phyloP scores from a whole-genome alignment of 1,140 invertebrate genomes.

The Drosophila kanapiae region DNA sequence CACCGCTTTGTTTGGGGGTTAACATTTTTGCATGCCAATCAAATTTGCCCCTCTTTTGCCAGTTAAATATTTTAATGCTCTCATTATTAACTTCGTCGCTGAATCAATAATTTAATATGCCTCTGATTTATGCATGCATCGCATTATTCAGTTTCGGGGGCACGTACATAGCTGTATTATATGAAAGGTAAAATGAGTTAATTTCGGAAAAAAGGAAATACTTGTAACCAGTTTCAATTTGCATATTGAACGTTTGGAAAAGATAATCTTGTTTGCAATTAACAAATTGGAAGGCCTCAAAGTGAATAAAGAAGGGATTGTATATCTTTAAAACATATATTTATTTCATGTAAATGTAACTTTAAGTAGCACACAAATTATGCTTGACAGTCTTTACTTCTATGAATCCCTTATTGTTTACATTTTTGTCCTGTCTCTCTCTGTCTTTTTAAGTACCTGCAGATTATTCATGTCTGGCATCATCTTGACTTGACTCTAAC shows the following conservation, averaged over 20 bases:
- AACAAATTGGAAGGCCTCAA: background rate
- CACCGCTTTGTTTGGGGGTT: conserved; percentile 9
- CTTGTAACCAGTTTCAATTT: conserved; percentile 45
- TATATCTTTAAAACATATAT: background rate
- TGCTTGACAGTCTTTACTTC: background rate
- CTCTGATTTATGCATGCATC: conserved; percentile 54
- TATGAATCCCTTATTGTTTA: background rate
- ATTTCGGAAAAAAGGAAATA: conserved; percentile 49
- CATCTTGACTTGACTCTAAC: conserved; percentile 19
- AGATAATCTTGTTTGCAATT: background rate
- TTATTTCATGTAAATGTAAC: background rate
- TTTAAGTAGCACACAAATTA: background rate
- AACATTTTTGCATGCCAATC: conserved; percentile 63
- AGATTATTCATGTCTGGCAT: conserved; percentile 32
- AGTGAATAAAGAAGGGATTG: no score
- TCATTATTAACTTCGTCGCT: conserved; percentile 58
- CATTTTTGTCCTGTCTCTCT: background rate
- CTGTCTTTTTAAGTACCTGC: conserved; percentile 2
- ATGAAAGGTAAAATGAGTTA: conserved; percentile 41
- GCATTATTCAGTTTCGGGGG: conserved; percentile 2
- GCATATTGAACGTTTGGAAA: background rate
- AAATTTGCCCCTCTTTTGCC: conserved; percentile 27
- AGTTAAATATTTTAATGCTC: conserved; percentile 42
- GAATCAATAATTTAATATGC: conserved; percentile 67
- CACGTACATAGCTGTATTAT: conserved; percentile 59